A percentile compares a stretch with the other conserved stretches of the same genome.
Evolutionary conservation across 1,140 invertebrate genomes (phyloP).

Genomic region (Calycopis cecrops): DNA sequence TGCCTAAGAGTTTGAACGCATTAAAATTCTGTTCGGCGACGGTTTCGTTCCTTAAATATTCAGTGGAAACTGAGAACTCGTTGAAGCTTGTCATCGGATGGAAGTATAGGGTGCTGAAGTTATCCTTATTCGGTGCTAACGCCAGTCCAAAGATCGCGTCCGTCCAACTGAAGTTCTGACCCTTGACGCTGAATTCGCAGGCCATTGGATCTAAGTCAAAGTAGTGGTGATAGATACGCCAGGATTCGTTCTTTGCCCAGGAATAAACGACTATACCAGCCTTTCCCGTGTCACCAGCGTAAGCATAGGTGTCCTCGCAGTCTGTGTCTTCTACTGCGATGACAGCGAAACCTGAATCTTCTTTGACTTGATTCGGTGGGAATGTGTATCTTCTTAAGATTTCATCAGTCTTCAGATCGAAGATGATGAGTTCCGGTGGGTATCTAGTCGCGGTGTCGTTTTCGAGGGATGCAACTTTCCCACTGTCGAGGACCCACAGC

Average conservation of each 20-base stretch:
- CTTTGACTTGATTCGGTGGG: slow-evolving; percentile 78
- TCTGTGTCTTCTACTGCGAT: slow-evolving; percentile 83
- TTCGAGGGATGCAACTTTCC: slow-evolving; percentile 79
- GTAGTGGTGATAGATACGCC: slow-evolving; percentile 82
- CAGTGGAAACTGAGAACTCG: slow-evolving; percentile 83
- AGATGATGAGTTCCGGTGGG: slow-evolving; percentile 80
- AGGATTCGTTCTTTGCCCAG: slow-evolving; percentile 79
- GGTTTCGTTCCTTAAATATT: slow-evolving; percentile 77
- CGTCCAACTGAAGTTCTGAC: slow-evolving; percentile 83
- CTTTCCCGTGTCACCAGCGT: slow-evolving; percentile 79
- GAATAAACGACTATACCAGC: slow-evolving; percentile 83
- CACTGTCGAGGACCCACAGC: slow-evolving; percentile 86
- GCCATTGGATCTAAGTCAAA: slow-evolving; percentile 82
- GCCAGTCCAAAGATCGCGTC: slow-evolving; percentile 86
- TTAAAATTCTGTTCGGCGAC: slow-evolving; percentile 74
- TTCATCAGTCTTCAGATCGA: slow-evolving; percentile 83
- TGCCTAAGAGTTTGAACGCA: slow-evolving; percentile 81
- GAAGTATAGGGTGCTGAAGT: slow-evolving; percentile 84
- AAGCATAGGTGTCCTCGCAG: slow-evolving; percentile 81
- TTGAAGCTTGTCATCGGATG: slow-evolving; percentile 84
- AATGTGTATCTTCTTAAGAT: slow-evolving; percentile 79
- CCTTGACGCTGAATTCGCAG: slow-evolving; percentile 83
- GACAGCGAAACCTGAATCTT: slow-evolving; percentile 84
- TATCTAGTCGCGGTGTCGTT: slow-evolving; percentile 68
- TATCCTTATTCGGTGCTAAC: slow-evolving; percentile 77